A percentile compares a stretch with the other conserved stretches of the same genome.
phyloP scores from a whole-genome alignment of 92 coral and sea anemone species.

The Metridium senile region DNA sequence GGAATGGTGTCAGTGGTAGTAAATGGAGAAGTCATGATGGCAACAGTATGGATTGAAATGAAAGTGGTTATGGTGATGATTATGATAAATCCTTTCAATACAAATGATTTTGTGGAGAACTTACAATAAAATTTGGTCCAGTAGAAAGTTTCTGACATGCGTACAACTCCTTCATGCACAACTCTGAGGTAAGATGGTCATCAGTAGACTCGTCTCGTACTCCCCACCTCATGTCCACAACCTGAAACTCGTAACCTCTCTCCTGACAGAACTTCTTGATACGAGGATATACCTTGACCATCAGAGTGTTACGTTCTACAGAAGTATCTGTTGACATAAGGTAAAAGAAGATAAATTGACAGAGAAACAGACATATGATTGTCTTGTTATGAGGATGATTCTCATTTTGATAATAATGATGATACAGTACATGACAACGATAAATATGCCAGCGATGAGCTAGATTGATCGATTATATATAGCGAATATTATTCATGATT shows the following conservation, averaged over 20 bases:
- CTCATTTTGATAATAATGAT: too few relatives aligned
- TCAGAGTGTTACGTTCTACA: constrained; percentile 78
- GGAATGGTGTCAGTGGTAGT: too few relatives aligned
- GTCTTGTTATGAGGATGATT: background rate
- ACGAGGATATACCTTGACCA: constrained; percentile 80
- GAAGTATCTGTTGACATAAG: constrained; percentile 43
- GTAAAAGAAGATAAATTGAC: background rate
- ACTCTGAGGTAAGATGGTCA: constrained; percentile 88
- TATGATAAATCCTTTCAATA: too few relatives aligned
- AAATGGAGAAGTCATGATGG: too few relatives aligned
- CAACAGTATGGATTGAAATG: too few relatives aligned
- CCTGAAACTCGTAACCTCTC: constrained; percentile 86
- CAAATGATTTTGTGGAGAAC: too few relatives aligned
- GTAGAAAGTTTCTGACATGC: constrained; percentile 89
- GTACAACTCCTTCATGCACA: constrained; percentile 81
- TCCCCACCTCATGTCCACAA: constrained; percentile 97
- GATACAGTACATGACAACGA: too few relatives aligned
- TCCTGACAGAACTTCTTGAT: constrained; percentile 83
- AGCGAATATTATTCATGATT: too few relatives aligned
- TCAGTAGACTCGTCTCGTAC: constrained; percentile 92
- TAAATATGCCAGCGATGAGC: too few relatives aligned
- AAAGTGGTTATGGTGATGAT: too few relatives aligned
- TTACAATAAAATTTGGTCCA: constrained; percentile 87
- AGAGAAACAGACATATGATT: background rate
- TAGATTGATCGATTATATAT: too few relatives aligned